Evolutionary conservation across 2,888 invertebrate species (phyloP), one percentile per base, ranked within the genome.

Genomic region (Keiferia lycopersicella): DNA sequence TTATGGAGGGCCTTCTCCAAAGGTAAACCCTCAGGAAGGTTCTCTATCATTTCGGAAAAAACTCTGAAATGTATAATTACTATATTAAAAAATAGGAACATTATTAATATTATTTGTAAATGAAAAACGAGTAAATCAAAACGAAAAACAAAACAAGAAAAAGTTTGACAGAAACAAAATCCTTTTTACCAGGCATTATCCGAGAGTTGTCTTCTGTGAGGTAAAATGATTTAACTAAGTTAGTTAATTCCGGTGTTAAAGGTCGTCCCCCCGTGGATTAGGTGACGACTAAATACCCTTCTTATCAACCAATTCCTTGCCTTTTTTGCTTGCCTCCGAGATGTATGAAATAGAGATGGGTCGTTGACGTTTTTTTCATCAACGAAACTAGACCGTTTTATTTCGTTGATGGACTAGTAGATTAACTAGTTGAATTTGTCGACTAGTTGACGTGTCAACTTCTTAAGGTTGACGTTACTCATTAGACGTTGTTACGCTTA

Each of bases 151-250:
- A n/a, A n/a, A n/a, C n/a, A n/a, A n/a, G n/a, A n/a, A n/a, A n/a
- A n/a, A 39, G 12, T 39, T 39, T 39, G 12, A 39, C 39, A 39
- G 39, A 39, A 11, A 39, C 12, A 39, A 61, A 61, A 20, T 48
- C 64, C 20, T 64, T 63, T 65, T 62, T 62, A 38, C 62, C 64
- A 10, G 62, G 62, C 63, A 65, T 63, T 26, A 65, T 39, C n/a
- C 63, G 41, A 26, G 34, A 64, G 22, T 26, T 57, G 30, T 66
- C 66, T 66, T 57, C 56, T 57, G 53, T 45, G 7, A 66, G 65
- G 63, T 64, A 67, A 63, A 61, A 62, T 50, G 8, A 4, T 62
- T 53, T 67, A 11, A 66, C 61, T 11, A 66, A 64, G 20, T 62
- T 62, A 62, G 51, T 45, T 8, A n/a, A 11, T n/a, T 57, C 30